Percentiles rank a stretch among this genome's conserved stretches.
phyloP scores from a whole-genome alignment of 37 sponge, comb jelly and placozoan genomes.

The Axinella damicornis region DNA sequence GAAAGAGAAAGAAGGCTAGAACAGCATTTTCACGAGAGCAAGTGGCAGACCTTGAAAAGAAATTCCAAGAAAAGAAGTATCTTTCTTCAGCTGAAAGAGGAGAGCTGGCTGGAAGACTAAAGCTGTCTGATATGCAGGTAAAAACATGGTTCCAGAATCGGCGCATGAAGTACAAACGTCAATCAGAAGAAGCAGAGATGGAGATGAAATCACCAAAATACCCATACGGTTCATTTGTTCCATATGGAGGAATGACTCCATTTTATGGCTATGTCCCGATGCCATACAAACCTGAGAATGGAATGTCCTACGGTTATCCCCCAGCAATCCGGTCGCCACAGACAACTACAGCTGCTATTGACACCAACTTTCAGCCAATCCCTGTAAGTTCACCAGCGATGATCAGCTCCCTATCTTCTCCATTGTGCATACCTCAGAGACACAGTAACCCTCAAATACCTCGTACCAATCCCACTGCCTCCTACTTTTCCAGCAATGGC shows the following conservation, averaged over 20 bases:
- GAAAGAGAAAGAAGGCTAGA: constrained; percentile 74
- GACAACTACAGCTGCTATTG: constrained; percentile 12
- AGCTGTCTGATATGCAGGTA: constrained; percentile 87
- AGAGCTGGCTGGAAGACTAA: constrained; percentile 82
- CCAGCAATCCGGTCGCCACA: constrained; percentile 43
- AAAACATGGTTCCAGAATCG: constrained; percentile 93
- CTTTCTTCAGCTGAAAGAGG: constrained; percentile 84
- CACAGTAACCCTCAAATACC: not conserved
- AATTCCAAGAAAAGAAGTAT: constrained; percentile 86
- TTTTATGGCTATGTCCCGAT: constrained; percentile 58
- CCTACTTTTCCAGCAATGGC: constrained; percentile 35
- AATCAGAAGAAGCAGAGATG: constrained; percentile 84
- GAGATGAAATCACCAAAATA: constrained; percentile 76
- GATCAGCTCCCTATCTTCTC: constrained; percentile 21
- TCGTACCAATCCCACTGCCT: constrained; percentile 9
- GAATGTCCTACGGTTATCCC: constrained; percentile 11
- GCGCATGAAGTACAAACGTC: constrained; percentile 86
- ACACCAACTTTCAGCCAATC: constrained; percentile 9
- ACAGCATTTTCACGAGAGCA: constrained; percentile 87
- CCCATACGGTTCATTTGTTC: constrained; percentile 56
- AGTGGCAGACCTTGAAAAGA: constrained; percentile 82
- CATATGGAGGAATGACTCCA: constrained; percentile 20
- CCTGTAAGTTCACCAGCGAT: constrained; percentile 29
- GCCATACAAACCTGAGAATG: constrained; percentile 44
- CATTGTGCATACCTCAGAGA: constrained; percentile 22